phyloP scores from a whole-genome alignment of 1,140 invertebrate genomes.

The Drosophila jambulina region DNA sequence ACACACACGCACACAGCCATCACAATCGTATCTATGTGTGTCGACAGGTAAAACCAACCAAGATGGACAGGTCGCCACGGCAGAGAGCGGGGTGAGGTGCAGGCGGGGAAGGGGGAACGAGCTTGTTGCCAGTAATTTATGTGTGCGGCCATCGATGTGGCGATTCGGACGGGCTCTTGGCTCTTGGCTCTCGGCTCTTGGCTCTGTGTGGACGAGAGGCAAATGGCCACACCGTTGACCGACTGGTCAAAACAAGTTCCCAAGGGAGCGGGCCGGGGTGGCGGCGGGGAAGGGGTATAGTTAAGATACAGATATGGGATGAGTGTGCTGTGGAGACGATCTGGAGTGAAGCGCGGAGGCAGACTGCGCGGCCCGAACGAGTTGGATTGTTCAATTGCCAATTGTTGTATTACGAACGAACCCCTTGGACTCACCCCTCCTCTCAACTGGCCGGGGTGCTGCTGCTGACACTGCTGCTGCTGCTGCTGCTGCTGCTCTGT shows the following conservation, averaged over 20 bases:
- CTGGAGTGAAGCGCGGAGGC: constrained; percentile 42
- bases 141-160: constrained; percentile 70
- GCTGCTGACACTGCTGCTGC: not conserved
- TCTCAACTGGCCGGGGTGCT: constrained; percentile 7
- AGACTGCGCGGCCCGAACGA: constrained; percentile 72
- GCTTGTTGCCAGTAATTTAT: constrained; percentile 71
- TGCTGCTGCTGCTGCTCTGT: constrained; percentile 7
- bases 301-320: constrained; percentile 22
- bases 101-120: constrained; percentile 12
- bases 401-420: constrained; percentile 45
- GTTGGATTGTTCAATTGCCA: constrained; percentile 65
- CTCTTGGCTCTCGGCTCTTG: constrained; percentile 28
- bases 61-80: constrained; percentile 42
- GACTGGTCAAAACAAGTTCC: constrained; percentile 78
- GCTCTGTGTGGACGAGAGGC: constrained; percentile 39
- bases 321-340: constrained; percentile 30
- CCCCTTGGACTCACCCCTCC: constrained; percentile 1
- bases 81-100: constrained; percentile 15
- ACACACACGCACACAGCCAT: constrained; percentile 4
- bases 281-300: not conserved
- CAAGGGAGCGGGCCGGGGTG: not conserved
- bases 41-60: constrained; percentile 65
- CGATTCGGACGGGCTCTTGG: constrained; percentile 6
- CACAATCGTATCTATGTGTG: constrained; percentile 54
- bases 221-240: constrained; percentile 61